Evolutionary conservation across 2,888 invertebrate genomes (phyloP).

Genomic region (Diogma glabrata): DNA sequence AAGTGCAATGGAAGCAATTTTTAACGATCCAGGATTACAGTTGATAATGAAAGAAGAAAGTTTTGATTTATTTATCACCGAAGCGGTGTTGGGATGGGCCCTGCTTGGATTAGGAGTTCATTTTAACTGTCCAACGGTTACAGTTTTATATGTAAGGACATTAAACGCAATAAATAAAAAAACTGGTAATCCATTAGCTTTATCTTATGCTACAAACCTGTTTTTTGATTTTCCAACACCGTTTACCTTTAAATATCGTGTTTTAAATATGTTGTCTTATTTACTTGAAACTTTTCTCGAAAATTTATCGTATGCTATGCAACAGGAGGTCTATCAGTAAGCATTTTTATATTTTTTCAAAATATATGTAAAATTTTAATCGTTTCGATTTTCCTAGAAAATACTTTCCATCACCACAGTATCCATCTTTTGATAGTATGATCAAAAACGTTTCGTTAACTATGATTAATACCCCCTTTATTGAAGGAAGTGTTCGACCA

Average conservation of each 20-base stretch:
- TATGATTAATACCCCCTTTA: too few relatives aligned
- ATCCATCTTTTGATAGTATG: too few relatives aligned
- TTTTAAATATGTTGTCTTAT: not conserved
- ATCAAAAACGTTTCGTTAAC: too few relatives aligned
- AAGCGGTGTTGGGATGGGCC: not conserved
- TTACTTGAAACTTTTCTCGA: not conserved
- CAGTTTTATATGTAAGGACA: not conserved
- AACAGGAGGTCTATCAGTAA: too few relatives aligned
- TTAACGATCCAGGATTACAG: too few relatives aligned
- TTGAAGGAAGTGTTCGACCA: not conserved
- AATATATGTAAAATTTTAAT: too few relatives aligned
- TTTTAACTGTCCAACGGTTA: not conserved
- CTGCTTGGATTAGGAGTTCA: not conserved
- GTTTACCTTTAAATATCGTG: not conserved
- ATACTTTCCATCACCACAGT: too few relatives aligned
- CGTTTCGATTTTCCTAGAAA: too few relatives aligned
- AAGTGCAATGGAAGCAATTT: too few relatives aligned
- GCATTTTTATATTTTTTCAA: too few relatives aligned
- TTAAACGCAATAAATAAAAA: not conserved
- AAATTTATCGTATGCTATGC: too few relatives aligned
- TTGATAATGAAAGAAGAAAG: not conserved
- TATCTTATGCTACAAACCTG: not conserved
- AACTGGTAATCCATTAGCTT: not conserved
- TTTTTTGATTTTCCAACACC: not conserved
- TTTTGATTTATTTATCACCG: slow-evolving; percentile 3